phyloP scores from a whole-genome alignment of 2,888 invertebrate genomes.

The Drosophila fulvimacula region DNA sequence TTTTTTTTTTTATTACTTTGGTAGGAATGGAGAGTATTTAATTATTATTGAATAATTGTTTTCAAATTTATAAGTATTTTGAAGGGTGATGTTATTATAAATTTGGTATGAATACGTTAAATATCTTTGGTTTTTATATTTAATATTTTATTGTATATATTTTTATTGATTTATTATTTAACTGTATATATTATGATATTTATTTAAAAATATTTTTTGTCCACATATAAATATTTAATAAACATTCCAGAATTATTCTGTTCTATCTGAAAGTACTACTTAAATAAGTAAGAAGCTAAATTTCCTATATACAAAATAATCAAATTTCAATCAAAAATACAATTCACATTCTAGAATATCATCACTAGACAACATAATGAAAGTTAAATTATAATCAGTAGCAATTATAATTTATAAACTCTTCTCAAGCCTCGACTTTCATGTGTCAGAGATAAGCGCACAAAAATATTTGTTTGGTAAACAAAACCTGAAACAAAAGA shows the following conservation, averaged over 20 bases:
- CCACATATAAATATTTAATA: no score
- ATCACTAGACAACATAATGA: slow-evolving; percentile 1
- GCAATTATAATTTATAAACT: not conserved
- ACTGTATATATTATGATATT: no score
- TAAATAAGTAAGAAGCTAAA: no score
- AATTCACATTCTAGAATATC: not conserved
- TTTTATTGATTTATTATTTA: no score
- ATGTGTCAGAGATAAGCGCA: slow-evolving; percentile 9
- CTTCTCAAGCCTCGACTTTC: not conserved
- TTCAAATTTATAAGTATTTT: no score
- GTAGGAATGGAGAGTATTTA: not conserved
- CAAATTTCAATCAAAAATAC: not conserved
- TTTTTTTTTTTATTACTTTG: no score
- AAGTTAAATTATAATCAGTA: not conserved
- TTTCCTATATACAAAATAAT: not conserved
- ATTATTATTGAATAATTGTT: not conserved
- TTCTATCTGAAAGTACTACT: not conserved
- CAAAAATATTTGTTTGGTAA: not conserved
- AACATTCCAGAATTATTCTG: not conserved
- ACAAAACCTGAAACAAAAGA: not conserved
- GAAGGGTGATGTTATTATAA: no score
- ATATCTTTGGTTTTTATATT: no score
- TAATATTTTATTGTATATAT: no score
- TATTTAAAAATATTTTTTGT: no score
- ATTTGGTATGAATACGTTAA: no score